Evolutionary conservation across 1,140 invertebrate species (phyloP).

Genomic region (Vanessa tameamea): DNA sequence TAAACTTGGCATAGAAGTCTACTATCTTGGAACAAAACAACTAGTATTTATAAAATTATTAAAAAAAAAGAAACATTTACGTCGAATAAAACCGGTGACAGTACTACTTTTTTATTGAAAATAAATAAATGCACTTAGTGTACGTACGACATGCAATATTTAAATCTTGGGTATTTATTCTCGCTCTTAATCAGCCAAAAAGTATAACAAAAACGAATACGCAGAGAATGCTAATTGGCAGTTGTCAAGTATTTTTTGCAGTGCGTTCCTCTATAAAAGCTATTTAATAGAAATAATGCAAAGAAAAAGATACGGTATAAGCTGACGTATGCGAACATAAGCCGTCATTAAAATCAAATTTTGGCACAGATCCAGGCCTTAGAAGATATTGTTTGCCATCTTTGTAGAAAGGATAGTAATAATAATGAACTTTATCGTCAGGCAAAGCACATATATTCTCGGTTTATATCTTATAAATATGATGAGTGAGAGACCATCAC

Average conservation of each 20-base stretch:
- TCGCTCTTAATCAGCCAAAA: background rate
- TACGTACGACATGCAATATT: no score
- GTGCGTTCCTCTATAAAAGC: slow-evolving; percentile 23
- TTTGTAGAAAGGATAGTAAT: slow-evolving; percentile 61
- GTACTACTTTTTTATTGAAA: no score
- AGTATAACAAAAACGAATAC: slow-evolving; percentile 11
- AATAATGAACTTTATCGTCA: slow-evolving; percentile 45
- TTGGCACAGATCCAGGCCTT: slow-evolving; percentile 66
- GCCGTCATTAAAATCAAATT: slow-evolving; percentile 78
- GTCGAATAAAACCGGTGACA: no score
- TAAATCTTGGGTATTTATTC: background rate
- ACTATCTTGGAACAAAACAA: no score
- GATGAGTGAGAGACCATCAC: background rate
- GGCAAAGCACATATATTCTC: slow-evolving; percentile 32
- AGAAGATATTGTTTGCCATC: slow-evolving; percentile 73
- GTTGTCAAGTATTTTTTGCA: slow-evolving; percentile 28
- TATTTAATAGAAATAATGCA: slow-evolving; percentile 46
- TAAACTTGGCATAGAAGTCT: no score
- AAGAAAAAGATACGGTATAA: slow-evolving; percentile 58
- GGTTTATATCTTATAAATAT: slow-evolving; percentile 31
- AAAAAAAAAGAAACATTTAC: no score
- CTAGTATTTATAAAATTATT: no score
- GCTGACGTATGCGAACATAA: slow-evolving; percentile 70
- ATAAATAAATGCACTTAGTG: no score
- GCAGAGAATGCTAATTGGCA: slow-evolving; percentile 28